Conservation (phyloP, 2,113 vertebrate species). For the Bungarus multicinctus region DNA sequence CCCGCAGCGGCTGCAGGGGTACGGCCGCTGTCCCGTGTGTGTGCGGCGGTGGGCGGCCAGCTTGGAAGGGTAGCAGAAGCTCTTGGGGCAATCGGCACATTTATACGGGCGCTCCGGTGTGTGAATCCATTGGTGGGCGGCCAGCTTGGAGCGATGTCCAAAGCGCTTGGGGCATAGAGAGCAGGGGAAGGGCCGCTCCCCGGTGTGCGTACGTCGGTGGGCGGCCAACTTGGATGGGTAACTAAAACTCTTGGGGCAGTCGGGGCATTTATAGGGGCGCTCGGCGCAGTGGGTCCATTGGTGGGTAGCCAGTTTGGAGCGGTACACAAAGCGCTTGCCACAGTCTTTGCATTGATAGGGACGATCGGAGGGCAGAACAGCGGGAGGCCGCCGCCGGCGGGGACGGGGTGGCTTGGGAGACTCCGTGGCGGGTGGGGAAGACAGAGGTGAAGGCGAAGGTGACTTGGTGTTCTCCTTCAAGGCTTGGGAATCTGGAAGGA, state of each 20-base stretch:
- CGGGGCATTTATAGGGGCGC: constrained; percentile 57
- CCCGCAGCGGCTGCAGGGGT: constrained; percentile 64
- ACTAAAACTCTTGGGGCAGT: constrained; percentile 68
- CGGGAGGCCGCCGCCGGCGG: constrained; percentile 19
- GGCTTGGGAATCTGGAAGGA: constrained; percentile 1
- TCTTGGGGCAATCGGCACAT: constrained; percentile 62
- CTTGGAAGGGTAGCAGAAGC: constrained; percentile 68
- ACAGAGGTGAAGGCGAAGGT: neutral
- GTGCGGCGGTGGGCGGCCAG: constrained; percentile 60
- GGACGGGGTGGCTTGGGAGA: constrained; percentile 10
- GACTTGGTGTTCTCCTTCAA: constrained; percentile 16
- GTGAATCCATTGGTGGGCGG: constrained; percentile 63
- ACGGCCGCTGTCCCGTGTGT: constrained; percentile 67
- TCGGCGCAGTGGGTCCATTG: constrained; percentile 59
- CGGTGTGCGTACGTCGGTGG: constrained; percentile 64
- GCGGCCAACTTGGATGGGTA: constrained; percentile 65
- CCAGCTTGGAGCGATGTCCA: constrained; percentile 63
- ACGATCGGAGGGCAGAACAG: constrained; percentile 28
- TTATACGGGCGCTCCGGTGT: constrained; percentile 50
- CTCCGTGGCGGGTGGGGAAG: neutral
- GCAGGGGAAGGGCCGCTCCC: constrained; percentile 53
- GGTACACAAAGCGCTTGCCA: constrained; percentile 63
- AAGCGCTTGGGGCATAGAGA: constrained; percentile 64
- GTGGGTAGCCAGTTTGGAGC: constrained; percentile 63
- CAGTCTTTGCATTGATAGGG: constrained; percentile 61